phyloP scores from a whole-genome alignment of 30 jellyfish, hydroid and myxozoan genomes.

The Pseudorhiza aurosa region DNA sequence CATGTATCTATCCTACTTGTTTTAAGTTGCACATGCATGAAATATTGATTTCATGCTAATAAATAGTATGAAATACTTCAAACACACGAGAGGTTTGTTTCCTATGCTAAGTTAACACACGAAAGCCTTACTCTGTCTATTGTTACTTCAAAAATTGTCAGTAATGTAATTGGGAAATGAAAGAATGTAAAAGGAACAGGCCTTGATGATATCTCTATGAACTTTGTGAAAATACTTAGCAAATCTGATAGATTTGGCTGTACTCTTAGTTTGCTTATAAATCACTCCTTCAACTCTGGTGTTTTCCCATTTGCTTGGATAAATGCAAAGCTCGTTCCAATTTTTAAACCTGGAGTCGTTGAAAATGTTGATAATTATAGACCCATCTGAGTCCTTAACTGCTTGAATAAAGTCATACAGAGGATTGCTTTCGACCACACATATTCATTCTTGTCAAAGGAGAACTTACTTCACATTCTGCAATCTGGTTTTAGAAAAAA shows the following conservation, averaged over 20 bases:
- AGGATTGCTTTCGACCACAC: constrained; percentile 19
- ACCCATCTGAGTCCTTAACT: constrained; percentile 40
- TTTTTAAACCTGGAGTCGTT: constrained; percentile 19
- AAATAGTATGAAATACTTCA: neutral
- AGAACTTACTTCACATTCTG: neutral
- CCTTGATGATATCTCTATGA: constrained; percentile 27
- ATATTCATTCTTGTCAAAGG: constrained; percentile 17
- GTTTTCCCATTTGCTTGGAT: constrained; percentile 32
- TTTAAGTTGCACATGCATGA: neutral
- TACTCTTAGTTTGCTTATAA: neutral
- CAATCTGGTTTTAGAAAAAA: constrained; percentile 16
- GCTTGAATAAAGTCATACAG: constrained; percentile 26
- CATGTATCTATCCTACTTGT: constrained; percentile 32
- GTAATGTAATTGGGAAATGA: neutral
- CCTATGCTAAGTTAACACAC: too few species aligned
- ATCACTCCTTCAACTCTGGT: constrained; percentile 29
- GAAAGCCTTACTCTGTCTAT: neutral
- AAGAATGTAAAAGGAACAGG: constrained; percentile 22
- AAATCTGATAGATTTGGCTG: constrained; percentile 1
- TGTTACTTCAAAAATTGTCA: neutral
- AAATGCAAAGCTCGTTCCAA: constrained; percentile 31
- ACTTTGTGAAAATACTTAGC: constrained; percentile 2
- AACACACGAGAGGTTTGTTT: constrained; percentile 17
- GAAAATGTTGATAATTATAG: neutral
- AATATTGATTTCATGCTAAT: neutral